phyloP scores from a whole-genome alignment of 2,113 vertebrate species.

The Zosterops borbonicus region DNA sequence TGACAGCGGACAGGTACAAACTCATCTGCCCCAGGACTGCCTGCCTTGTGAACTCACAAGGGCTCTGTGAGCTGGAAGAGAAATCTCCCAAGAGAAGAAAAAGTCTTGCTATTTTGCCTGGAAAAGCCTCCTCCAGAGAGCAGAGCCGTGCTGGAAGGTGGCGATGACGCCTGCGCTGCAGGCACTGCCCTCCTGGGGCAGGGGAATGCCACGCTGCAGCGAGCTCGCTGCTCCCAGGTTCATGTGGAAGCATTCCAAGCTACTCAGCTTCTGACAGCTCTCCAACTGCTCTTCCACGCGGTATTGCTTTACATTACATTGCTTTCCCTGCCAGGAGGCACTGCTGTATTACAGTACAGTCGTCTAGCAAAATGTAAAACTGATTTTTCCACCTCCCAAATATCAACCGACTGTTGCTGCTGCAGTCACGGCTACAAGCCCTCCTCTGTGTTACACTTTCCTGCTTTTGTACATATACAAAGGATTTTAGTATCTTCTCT shows the following conservation, averaged over 20 bases:
- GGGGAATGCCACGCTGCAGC: conserved; percentile 20
- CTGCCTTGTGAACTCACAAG: neutral
- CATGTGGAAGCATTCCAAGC: conserved; percentile 47
- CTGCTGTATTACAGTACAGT: conserved; percentile 62
- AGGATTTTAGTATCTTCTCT: neutral
- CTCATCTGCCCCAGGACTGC: neutral
- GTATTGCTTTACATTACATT: conserved; percentile 60
- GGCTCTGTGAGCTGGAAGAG: neutral
- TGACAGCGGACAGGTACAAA: neutral
- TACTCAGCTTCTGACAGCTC: conserved; percentile 59
- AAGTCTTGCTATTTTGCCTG: neutral
- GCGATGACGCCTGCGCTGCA: neutral
- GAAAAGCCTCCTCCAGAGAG: neutral
- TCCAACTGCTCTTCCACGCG: conserved; percentile 51
- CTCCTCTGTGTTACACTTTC: neutral
- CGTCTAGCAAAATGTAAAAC: conserved; percentile 14
- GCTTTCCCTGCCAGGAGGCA: conserved; percentile 66
- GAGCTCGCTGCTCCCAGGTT: neutral
- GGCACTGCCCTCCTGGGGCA: neutral
- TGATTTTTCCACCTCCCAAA: conserved; percentile 41
- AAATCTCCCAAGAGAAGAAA: neutral
- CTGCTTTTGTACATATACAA: neutral
- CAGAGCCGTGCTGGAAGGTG: neutral
- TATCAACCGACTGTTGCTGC: conserved; percentile 11
- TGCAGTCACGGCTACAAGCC: neutral